Percentiles rank a stretch among this genome's conserved stretches.
Evolutionary conservation across 2,888 invertebrate genomes (phyloP).

Genomic region (Drosophila prolongata): DNA sequence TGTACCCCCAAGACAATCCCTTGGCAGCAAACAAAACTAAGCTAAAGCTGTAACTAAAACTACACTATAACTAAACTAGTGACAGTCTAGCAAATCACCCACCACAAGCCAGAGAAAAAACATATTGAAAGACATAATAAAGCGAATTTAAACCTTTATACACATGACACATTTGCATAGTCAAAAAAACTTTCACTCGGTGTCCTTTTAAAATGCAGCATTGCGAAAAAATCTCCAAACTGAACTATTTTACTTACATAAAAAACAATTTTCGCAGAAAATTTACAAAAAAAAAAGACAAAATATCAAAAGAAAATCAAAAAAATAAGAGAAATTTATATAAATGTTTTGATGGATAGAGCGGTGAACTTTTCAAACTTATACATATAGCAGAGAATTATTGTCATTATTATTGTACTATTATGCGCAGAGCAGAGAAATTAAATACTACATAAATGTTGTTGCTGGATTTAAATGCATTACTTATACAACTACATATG

Average conservation of each 20-base stretch:
- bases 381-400: conserved; percentile 51
- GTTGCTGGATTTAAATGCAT: conserved; percentile 54
- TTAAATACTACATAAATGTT: conserved; percentile 50
- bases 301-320: conserved; percentile 20
- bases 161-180: conserved; percentile 66
- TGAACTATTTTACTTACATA: conserved; percentile 67
- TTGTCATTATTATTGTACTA: conserved; percentile 47
- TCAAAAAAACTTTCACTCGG: conserved; percentile 75
- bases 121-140: conserved; percentile 40
- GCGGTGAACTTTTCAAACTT: conserved; percentile 66
- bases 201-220: conserved; percentile 67
- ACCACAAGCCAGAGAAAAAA: conserved; percentile 28
- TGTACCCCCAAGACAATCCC: conserved; percentile 76
- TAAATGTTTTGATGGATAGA: conserved; percentile 65
- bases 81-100: conserved; percentile 40
- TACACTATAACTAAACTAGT: conserved; percentile 35
- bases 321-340: conserved; percentile 39
- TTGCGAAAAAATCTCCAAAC: conserved; percentile 55
- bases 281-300: conserved; percentile 39
- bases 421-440: conserved; percentile 37
- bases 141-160: conserved; percentile 73
- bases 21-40: conserved; percentile 59
- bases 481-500: conserved; percentile 46
- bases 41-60: conserved; percentile 37
- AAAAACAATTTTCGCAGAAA: conserved; percentile 29